Conservation (phyloP, 2,888 invertebrate species). For the Macrosoma leucophasiata region DNA sequence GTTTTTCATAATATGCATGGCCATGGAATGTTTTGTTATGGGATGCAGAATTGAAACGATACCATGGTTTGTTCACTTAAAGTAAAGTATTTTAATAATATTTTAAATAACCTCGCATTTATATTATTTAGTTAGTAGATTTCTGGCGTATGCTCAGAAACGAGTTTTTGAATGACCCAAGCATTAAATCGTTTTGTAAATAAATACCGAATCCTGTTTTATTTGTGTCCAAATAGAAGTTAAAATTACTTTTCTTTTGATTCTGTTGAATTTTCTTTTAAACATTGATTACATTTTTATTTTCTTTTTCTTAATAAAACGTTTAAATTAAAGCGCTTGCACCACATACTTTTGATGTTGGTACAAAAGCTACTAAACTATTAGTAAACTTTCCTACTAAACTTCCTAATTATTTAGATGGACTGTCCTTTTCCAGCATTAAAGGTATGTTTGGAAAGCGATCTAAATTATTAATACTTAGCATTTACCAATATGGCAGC, state of each 20-base stretch:
- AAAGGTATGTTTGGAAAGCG: conserved; percentile 57
- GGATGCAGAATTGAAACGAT: conserved; percentile 30
- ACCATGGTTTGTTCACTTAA: conserved; percentile 39
- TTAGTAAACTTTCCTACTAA: conserved; percentile 21
- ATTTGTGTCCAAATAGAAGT: too few relatives aligned
- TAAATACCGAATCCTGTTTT: conserved; percentile 8
- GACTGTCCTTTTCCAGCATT: conserved; percentile 34
- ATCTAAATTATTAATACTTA: conserved; percentile 52
- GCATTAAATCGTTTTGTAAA: conserved; percentile 8
- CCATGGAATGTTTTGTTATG: conserved; percentile 54
- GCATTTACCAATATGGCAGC: conserved; percentile 76
- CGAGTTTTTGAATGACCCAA: conserved; percentile 12
- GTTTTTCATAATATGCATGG: conserved; percentile 62
- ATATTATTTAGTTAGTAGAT: too few relatives aligned
- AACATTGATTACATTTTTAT: conserved; percentile 13
- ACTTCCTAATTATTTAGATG: conserved; percentile 19
- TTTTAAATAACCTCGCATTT: too few relatives aligned
- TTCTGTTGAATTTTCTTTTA: conserved; percentile 4
- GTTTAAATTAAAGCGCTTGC: conserved; percentile 36
- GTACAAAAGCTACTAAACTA: too few relatives aligned
- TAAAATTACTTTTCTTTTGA: conserved; percentile 7
- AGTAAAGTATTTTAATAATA: too few relatives aligned
- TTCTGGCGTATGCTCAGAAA: too few relatives aligned
- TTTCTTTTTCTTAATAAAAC: conserved; percentile 30
- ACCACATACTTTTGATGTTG: conserved; percentile 59